Evolutionary conservation across 2,113 vertebrate species (phyloP), one percentile per base, ranked within the genome.

Genomic region (Cheilinus undulatus): DNA sequence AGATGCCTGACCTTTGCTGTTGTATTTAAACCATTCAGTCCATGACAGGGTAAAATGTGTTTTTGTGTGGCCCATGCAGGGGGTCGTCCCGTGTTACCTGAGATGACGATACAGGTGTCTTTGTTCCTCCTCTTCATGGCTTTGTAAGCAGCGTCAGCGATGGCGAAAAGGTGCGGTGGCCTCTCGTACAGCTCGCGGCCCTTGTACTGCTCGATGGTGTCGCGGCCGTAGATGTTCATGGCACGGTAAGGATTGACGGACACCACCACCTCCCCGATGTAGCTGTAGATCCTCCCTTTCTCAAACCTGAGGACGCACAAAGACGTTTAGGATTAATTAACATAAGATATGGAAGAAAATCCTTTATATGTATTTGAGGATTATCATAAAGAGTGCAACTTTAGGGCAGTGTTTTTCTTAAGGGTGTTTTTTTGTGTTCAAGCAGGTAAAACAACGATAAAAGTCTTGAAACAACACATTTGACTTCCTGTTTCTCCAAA

Each of bases 81-180:
- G 64, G 40, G 64, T 69, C 74, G 45, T 69, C 74, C 49, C 7
- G 0, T 26, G 89, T 60, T 80, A 99, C 97, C 98, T 92, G 98
- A 99, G 93, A 99, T 99, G 57, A 99, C 95, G 48, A 99, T 99
- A 22, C 98, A 99, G 3, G 97, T 98, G 92, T 99, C 98, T 87
- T 99, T 99, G 36, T 96, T 97, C 40, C 97, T 85, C 62, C 98
- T 95, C 92, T 99, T 99, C 98, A 99, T 99, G 19, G 98, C 98
- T 85, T 98, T 99, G 91, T 99, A 99, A 1, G 98, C 97, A 0
- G 98, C 97, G 3, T 99, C 97, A 0, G 97, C 97, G 11, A 99
- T 97, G 60, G 98, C 96, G 0, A 98, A 99, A 22, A 99, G 97
- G 86, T 99, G 98, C 0, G 98, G 98, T 0, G 98, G 97, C 54